Conservation (phyloP, 2,797 vertebrate species). For the Acanthiza pusilla region DNA sequence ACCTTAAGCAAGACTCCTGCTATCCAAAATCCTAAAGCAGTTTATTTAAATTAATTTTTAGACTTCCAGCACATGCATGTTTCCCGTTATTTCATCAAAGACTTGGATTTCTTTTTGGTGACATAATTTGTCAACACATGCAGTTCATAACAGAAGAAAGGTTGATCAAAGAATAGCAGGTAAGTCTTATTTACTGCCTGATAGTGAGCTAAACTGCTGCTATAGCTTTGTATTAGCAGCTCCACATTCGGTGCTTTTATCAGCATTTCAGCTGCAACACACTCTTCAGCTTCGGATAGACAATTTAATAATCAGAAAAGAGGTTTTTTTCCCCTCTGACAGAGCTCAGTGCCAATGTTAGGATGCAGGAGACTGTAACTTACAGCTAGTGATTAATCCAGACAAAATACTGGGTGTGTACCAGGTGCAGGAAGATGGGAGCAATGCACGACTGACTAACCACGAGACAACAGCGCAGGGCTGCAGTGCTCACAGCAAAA, state of each 20-base stretch:
- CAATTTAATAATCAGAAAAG: slow-evolving; percentile 1
- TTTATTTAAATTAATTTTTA: not conserved
- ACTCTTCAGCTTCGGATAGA: not conserved
- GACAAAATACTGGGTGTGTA: not conserved
- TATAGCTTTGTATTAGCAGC: slow-evolving; percentile 27
- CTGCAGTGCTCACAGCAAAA: not conserved
- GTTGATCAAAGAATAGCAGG: slow-evolving; percentile 64
- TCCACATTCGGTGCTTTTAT: slow-evolving; percentile 38
- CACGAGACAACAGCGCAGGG: fast-evolving
- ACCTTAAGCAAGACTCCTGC: not conserved
- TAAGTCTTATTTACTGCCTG: slow-evolving; percentile 37
- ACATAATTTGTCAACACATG: slow-evolving; percentile 54
- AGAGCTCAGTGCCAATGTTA: not conserved
- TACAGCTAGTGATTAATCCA: not conserved
- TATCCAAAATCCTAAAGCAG: not conserved
- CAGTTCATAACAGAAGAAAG: not conserved
- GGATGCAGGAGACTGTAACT: not conserved
- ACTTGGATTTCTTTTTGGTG: slow-evolving; percentile 11
- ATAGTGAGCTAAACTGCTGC: slow-evolving; percentile 43
- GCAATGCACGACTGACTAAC: fast-evolving
- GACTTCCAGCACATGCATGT: not conserved
- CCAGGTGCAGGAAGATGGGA: not conserved
- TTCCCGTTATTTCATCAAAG: slow-evolving; percentile 59
- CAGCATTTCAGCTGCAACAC: slow-evolving; percentile 38
- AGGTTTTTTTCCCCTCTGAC: not conserved